Percentiles rank a stretch among this genome's conserved stretches.
These are phyloP conservation scores for Semaprochilodus insignis DNA, from an alignment of 2,797 vertebrate species.

Conservation along the genomic window DNA sequence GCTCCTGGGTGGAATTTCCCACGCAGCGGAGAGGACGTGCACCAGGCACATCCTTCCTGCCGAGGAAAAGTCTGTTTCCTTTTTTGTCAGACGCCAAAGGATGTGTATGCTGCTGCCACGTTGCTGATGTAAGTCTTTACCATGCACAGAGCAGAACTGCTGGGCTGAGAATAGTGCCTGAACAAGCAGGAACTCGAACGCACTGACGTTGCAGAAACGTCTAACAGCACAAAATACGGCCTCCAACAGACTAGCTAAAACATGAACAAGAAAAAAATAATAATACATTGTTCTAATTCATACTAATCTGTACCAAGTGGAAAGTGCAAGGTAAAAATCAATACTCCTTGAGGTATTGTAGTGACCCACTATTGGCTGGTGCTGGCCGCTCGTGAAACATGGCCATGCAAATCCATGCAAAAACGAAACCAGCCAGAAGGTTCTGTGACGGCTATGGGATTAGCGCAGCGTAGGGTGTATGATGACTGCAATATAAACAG, in stretches of 20 bases:
- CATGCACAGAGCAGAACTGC: constrained; percentile 21
- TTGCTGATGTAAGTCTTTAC: constrained; percentile 27
- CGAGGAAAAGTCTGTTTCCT: constrained; percentile 82
- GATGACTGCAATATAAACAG: no score
- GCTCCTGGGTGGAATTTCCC: constrained; percentile 68
- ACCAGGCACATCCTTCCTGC: constrained; percentile 74
- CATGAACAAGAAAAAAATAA: neutral
- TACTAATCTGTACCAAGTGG: no score
- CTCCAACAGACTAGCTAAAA: neutral
- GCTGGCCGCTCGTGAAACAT: no score
- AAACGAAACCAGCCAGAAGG: no score
- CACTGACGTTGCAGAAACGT: constrained; percentile 2
- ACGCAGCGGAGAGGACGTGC: constrained; percentile 75
- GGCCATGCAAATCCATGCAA: no score
- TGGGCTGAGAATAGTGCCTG: constrained; percentile 27
- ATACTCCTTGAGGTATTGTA: no score
- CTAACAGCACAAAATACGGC: neutral
- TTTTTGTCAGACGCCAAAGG: constrained; percentile 78
- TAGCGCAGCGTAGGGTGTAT: no score
- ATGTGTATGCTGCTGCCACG: constrained; percentile 57
- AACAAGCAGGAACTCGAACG: constrained; percentile 24
- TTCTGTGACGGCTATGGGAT: no score
- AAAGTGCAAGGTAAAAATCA: no score
- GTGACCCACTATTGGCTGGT: no score
- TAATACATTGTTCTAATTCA: no score